Percentiles rank a stretch among this genome's conserved stretches.
Evolutionary conservation across 2,888 invertebrate genomes (phyloP).

Genomic region (Aphodius granarius): DNA sequence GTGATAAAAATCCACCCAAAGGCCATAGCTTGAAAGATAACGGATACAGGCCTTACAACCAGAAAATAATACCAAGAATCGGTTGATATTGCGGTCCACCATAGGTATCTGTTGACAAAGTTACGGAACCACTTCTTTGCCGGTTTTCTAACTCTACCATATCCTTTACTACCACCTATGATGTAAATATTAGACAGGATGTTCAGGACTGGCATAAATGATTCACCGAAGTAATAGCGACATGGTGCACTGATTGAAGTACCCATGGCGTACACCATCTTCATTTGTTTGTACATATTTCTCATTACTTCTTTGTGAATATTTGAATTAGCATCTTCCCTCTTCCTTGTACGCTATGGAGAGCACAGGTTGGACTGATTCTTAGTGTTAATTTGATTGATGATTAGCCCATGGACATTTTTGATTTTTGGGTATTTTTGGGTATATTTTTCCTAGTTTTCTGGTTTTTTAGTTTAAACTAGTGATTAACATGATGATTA

Average conservation of each 20-base stretch:
- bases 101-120: neutral
- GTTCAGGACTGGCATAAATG: neutral
- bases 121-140: neutral
- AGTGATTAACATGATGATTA: neutral
- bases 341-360: too few species aligned
- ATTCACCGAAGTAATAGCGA: neutral
- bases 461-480: neutral
- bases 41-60: neutral
- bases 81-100: neutral
- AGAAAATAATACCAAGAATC: neutral
- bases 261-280: neutral
- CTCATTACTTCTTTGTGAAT: too few species aligned
- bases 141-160: neutral
- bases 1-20: neutral
- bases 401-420: neutral
- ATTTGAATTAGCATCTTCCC: too few species aligned
- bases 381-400: neutral
- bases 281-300: neutral
- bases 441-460: neutral
- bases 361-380: neutral
- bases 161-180: neutral
- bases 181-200: neutral
- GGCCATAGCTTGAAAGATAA: neutral
- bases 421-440: neutral
- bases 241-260: neutral